These are phyloP conservation scores for Lithobates pipiens DNA, from an alignment of 2,797 vertebrate genomes.

Conservation along the genomic window DNA sequence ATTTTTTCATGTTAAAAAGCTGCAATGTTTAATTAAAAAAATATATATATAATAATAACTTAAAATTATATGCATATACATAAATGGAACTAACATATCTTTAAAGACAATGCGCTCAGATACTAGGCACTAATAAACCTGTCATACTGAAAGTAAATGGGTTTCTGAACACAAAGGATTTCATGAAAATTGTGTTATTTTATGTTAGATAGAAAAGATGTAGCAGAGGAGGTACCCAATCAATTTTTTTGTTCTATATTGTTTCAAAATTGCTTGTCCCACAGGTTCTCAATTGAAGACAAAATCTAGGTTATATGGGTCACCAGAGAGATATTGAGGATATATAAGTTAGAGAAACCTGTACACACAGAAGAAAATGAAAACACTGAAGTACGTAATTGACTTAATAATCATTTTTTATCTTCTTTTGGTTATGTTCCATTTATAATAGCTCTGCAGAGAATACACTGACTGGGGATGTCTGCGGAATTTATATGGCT, in stretches of 20 bases:
- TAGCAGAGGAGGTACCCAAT: constrained; percentile 66
- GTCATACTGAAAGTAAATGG: constrained; percentile 65
- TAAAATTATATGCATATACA: constrained; percentile 27
- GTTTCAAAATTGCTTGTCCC: constrained; percentile 66
- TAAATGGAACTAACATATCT: constrained; percentile 31
- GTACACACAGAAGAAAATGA: constrained; percentile 60
- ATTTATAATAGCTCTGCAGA: constrained; percentile 62
- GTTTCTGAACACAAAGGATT: constrained; percentile 66
- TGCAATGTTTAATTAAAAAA: neutral
- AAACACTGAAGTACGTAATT: constrained; percentile 29
- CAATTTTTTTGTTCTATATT: constrained; percentile 64
- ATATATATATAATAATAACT: neutral
- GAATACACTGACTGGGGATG: constrained; percentile 54
- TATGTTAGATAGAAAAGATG: constrained; percentile 65
- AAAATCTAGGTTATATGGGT: constrained; percentile 59
- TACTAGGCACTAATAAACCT: constrained; percentile 59
- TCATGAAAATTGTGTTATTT: constrained; percentile 66
- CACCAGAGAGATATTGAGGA: constrained; percentile 65
- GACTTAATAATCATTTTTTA: constrained; percentile 64
- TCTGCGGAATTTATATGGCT: constrained; percentile 59
- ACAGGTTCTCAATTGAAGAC: constrained; percentile 63
- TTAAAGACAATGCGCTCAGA: constrained; percentile 17
- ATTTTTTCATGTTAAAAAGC: constrained; percentile 14
- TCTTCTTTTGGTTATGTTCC: constrained; percentile 58
- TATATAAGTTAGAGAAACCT: constrained; percentile 62